phyloP scores from a whole-genome alignment of 2,888 invertebrate genomes.

The Chironomus riparius region DNA sequence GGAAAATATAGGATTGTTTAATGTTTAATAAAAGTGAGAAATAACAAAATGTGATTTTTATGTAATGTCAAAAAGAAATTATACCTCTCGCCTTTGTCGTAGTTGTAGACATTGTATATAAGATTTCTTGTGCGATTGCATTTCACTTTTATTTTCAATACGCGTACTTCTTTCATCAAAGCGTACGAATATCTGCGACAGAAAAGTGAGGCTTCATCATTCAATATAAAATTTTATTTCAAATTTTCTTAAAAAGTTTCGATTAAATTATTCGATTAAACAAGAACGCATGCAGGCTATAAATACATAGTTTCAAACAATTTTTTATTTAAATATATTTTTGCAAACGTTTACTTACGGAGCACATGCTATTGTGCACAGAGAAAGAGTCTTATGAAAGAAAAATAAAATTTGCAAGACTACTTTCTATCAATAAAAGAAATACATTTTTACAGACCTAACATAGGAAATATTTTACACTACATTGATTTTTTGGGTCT shows the following conservation, averaged over 20 bases:
- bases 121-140: background rate
- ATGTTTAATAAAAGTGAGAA: too few species aligned
- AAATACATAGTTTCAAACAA: too few species aligned
- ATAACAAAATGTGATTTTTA: background rate
- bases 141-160: slow-evolving; percentile 26
- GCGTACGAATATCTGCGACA: background rate
- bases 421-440: slow-evolving; percentile 25
- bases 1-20: too few species aligned
- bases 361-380: background rate
- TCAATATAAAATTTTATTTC: too few species aligned
- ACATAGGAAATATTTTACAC: slow-evolving; percentile 14
- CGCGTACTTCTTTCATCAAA: background rate
- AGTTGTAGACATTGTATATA: background rate
- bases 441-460: slow-evolving; percentile 4
- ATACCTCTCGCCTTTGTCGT: background rate
- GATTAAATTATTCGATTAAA: too few species aligned
- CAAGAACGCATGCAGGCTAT: too few species aligned
- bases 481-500: slow-evolving; percentile 23
- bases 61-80: background rate
- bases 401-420: background rate
- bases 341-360: background rate
- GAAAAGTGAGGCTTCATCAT: background rate
- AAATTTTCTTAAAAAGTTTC: too few species aligned
- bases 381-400: background rate
- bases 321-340: too few species aligned